Evolutionary conservation across 2,797 vertebrate species (phyloP).

Genomic region (Sphenopsis melanotis): DNA sequence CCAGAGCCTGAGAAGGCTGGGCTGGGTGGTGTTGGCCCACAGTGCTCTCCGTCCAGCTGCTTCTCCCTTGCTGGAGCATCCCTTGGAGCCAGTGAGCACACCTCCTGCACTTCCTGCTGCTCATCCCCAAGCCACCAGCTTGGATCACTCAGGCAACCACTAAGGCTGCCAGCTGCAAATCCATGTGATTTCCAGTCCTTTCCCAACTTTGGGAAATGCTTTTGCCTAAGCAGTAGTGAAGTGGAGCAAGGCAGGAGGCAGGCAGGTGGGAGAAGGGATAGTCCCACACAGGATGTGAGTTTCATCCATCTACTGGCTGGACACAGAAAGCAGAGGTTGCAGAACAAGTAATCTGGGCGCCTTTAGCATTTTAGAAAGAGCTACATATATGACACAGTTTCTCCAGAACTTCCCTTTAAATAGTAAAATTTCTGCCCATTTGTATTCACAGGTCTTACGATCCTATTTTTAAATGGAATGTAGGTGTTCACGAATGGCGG

Average conservation of each 20-base stretch:
- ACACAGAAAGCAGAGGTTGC: neutral
- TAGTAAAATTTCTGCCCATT: conserved; percentile 40
- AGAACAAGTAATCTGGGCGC: neutral
- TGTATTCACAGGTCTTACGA: conserved; percentile 30
- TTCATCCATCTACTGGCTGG: neutral
- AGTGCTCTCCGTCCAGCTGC: neutral
- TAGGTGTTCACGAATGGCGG: conserved; percentile 22
- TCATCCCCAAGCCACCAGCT: neutral
- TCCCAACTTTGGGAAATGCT: neutral
- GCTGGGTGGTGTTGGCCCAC: neutral
- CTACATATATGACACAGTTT: conserved; percentile 36
- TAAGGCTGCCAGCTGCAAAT: neutral
- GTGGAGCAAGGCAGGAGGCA: fast-evolving
- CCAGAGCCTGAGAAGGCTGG: neutral
- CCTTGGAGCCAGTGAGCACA: fast-evolving
- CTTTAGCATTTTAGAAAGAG: neutral
- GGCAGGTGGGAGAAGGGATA: neutral
- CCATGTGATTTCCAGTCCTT: neutral
- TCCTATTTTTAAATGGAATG: conserved; percentile 50
- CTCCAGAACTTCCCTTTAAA: conserved; percentile 43
- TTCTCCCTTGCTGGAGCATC: neutral
- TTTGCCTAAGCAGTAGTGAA: neutral
- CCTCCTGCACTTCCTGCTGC: neutral
- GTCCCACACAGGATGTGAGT: fast-evolving
- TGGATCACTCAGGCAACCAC: neutral